These are phyloP conservation scores for Lycia hirtaria DNA, from an alignment of 2,888 invertebrate species.

Conservation along the genomic window DNA sequence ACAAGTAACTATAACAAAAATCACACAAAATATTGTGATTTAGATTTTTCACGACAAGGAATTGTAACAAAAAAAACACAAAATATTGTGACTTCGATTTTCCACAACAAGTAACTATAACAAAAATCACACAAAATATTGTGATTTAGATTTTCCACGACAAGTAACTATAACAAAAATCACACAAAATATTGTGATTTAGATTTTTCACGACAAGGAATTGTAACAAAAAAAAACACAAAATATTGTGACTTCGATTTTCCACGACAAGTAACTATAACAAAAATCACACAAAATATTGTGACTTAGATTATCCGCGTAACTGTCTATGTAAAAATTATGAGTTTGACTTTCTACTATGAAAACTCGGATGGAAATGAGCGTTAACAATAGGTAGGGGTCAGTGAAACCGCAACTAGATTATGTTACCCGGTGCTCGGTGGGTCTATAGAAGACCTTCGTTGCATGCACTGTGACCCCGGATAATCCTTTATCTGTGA, in stretches of 20 bases:
- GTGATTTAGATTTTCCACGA: too few relatives aligned
- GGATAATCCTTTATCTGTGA: constrained; percentile 32
- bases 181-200: too few relatives aligned
- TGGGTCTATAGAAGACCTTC: constrained; percentile 39
- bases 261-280: too few relatives aligned
- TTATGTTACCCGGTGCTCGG: constrained; percentile 44
- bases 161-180: too few relatives aligned
- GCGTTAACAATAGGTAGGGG: constrained; percentile 42
- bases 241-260: too few relatives aligned
- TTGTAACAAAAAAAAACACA: too few relatives aligned
- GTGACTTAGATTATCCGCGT: constrained; percentile 19
- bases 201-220: too few relatives aligned
- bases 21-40: too few relatives aligned
- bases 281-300: neutral
- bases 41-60: too few relatives aligned
- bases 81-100: constrained; percentile 5
- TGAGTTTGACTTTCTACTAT: constrained; percentile 44
- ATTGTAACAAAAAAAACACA: constrained; percentile 13
- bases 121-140: too few relatives aligned
- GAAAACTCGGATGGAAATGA: constrained; percentile 59
- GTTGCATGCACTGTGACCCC: constrained; percentile 40
- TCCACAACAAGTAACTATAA: too few relatives aligned
- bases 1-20: too few relatives aligned
- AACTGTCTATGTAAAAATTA: constrained; percentile 43
- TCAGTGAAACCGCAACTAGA: constrained; percentile 56